phyloP scores from a whole-genome alignment of 2,797 vertebrate species.

The Etheostoma perlongum region DNA sequence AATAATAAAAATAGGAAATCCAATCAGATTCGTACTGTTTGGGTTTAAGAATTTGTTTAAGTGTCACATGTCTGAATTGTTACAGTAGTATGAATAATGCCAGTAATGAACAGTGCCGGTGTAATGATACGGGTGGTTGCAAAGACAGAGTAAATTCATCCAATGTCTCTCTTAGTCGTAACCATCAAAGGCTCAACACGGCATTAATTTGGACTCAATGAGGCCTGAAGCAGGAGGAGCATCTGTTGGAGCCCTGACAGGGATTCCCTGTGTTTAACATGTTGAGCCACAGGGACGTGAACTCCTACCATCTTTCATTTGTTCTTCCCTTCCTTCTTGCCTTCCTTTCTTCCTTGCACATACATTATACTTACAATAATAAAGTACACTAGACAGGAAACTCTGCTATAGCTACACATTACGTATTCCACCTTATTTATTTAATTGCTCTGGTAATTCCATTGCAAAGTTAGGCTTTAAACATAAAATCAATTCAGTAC shows the following conservation, averaged over 20 bases:
- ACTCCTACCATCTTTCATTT: slow-evolving; percentile 2
- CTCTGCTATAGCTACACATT: slow-evolving; percentile 1
- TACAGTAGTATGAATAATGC: slow-evolving; percentile 12
- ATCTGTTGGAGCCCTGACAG: slow-evolving; percentile 52
- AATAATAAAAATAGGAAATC: not conserved
- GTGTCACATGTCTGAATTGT: no score
- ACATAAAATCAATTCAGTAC: slow-evolving; percentile 26
- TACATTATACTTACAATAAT: slow-evolving; percentile 12
- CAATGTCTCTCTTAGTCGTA: slow-evolving; percentile 44
- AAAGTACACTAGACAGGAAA: slow-evolving; percentile 1
- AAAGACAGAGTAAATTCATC: slow-evolving; percentile 32
- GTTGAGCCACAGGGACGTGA: slow-evolving; percentile 36
- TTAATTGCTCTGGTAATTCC: slow-evolving; percentile 24
- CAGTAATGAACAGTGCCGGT: not conserved
- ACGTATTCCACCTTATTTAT: slow-evolving; percentile 11
- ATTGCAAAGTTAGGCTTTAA: slow-evolving; percentile 9
- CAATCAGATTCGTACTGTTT: slow-evolving; percentile 10
- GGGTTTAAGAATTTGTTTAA: not conserved
- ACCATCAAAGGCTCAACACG: slow-evolving; percentile 34
- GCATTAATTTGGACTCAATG: slow-evolving; percentile 51
- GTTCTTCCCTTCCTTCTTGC: not conserved
- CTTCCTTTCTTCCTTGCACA: not conserved
- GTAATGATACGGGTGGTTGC: slow-evolving; percentile 23
- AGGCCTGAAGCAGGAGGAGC: slow-evolving; percentile 63
- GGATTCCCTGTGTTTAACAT: slow-evolving; percentile 61